Percentiles rank a stretch among this genome's conserved stretches.
phyloP scores from a whole-genome alignment of 2,113 vertebrate species.

The Tragelaphus buxtoni region DNA sequence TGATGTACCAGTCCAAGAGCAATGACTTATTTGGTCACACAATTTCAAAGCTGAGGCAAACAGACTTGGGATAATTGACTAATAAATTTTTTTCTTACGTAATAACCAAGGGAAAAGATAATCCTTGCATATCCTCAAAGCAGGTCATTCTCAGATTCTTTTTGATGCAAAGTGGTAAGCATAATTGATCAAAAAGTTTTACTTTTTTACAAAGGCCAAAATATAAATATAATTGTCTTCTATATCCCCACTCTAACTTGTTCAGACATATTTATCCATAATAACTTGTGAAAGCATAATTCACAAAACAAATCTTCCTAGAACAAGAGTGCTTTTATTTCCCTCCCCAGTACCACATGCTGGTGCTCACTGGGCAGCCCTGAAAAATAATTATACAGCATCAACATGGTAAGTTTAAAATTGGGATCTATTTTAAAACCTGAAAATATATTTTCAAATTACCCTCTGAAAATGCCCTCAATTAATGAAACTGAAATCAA shows the following conservation, averaged over 20 bases:
- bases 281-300: neutral
- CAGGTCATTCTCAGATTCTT: neutral
- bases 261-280: neutral
- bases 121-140: neutral
- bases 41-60: neutral
- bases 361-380: no score
- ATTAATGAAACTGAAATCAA: neutral
- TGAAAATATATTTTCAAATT: neutral
- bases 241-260: neutral
- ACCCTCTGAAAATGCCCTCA: neutral
- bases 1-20: neutral
- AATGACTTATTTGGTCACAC: neutral
- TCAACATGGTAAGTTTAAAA: neutral
- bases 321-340: neutral
- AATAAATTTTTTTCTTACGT: slow-evolving; percentile 36
- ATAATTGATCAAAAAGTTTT: neutral
- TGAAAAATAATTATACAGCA: neutral
- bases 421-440: neutral
- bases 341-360: neutral
- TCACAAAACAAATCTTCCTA: neutral
- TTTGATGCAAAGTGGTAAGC: neutral
- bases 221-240: neutral
- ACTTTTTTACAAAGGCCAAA: neutral
- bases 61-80: neutral
- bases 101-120: neutral